These are phyloP conservation scores for Bilobella aurantiaca DNA, from an alignment of 1,140 invertebrate genomes.

Conservation along the genomic window DNA sequence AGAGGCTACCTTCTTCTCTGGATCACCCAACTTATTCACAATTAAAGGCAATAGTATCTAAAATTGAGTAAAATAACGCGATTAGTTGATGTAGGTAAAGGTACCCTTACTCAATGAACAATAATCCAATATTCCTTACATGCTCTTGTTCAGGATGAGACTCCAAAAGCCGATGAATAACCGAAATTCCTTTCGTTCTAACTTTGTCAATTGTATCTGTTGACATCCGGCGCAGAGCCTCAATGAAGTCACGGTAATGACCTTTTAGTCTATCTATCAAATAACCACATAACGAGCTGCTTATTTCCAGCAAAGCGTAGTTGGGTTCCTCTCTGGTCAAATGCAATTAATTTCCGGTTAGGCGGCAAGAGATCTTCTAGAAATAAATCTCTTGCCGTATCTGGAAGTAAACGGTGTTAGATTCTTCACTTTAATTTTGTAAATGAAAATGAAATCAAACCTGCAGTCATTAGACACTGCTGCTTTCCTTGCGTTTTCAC, in stretches of 20 bases:
- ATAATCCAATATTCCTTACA: slow-evolving; percentile 41
- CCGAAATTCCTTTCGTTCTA: slow-evolving; percentile 66
- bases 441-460: no score
- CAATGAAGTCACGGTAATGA: slow-evolving; percentile 60
- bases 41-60: slow-evolving; percentile 65
- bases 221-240: slow-evolving; percentile 51
- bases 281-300: slow-evolving; percentile 53
- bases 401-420: slow-evolving; percentile 38
- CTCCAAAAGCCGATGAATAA: slow-evolving; percentile 66
- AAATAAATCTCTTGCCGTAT: slow-evolving; percentile 66
- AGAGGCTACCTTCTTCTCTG: slow-evolving; percentile 70
- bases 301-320: slow-evolving; percentile 42
- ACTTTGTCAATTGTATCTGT: slow-evolving; percentile 63
- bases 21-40: slow-evolving; percentile 94
- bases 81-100: slow-evolving; percentile 6
- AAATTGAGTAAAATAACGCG: neutral
- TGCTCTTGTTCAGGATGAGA: slow-evolving; percentile 80
- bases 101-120: neutral
- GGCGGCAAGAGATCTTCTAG: slow-evolving; percentile 61
- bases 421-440: no score
- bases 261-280: slow-evolving; percentile 73
- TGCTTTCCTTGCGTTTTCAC: slow-evolving; percentile 72
- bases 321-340: slow-evolving; percentile 51
- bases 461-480: slow-evolving; percentile 45
- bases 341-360: slow-evolving; percentile 57